phyloP scores from a whole-genome alignment of 2,888 invertebrate species.

The Corythucha ciliata region DNA sequence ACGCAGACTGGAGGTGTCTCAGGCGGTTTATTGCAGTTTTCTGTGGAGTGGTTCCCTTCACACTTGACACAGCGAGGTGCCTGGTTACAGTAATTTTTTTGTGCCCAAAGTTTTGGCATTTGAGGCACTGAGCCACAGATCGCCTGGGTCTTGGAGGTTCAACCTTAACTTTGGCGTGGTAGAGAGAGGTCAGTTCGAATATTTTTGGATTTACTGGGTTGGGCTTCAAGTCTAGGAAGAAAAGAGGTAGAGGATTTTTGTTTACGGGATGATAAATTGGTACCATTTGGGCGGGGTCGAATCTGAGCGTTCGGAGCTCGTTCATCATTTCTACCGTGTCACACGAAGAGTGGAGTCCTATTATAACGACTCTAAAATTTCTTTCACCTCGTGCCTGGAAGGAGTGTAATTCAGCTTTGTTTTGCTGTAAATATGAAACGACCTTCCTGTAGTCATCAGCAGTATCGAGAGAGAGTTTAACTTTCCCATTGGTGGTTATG shows the following conservation, averaged over 20 bases:
- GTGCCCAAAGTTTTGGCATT: constrained; percentile 13
- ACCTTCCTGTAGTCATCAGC: constrained; percentile 11
- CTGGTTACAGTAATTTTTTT: constrained; percentile 9
- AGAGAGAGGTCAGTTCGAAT: too few species aligned
- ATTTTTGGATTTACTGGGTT: too few species aligned
- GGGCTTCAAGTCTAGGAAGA: too few species aligned
- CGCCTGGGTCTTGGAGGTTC: constrained; percentile 3
- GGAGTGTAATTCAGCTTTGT: constrained; percentile 9
- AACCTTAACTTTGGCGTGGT: too few species aligned
- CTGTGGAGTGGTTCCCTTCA: neutral
- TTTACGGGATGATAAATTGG: constrained; percentile 10
- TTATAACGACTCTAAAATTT: constrained; percentile 10
- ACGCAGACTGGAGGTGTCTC: constrained; percentile 4
- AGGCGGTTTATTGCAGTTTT: constrained; percentile 1
- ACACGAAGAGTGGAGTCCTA: constrained; percentile 13
- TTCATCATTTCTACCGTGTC: constrained; percentile 11
- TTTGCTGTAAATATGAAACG: neutral
- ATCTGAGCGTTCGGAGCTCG: constrained; percentile 2
- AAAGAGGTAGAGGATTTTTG: too few species aligned
- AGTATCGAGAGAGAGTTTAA: constrained; percentile 3
- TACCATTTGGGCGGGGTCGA: constrained; percentile 12
- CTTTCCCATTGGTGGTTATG: constrained; percentile 7
- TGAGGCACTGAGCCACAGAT: neutral
- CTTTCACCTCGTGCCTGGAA: constrained; percentile 6
- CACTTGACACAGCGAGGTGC: constrained; percentile 8